Conservation (phyloP, 2,888 invertebrate genomes). For the Spodoptera picta region DNA sequence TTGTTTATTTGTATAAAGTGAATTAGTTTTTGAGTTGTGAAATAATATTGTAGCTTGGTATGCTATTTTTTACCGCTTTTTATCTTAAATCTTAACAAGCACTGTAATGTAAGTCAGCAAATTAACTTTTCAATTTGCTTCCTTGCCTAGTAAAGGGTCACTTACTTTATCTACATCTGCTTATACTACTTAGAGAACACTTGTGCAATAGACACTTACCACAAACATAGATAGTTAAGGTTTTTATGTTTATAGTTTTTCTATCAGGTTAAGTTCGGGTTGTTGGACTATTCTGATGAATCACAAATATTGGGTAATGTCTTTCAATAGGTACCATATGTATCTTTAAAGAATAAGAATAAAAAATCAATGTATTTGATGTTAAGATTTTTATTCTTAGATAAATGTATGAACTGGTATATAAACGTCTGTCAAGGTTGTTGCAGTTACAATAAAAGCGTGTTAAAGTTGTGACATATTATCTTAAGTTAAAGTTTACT, state of each 20-base stretch:
- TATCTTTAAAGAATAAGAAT: too few species aligned
- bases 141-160: neutral
- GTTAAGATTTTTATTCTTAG: too few species aligned
- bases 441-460: too few species aligned
- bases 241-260: neutral
- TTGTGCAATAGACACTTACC: conserved; percentile 20
- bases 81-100: conserved; percentile 22
- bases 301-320: neutral
- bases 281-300: conserved; percentile 4
- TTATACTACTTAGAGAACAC: too few species aligned
- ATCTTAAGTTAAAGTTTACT: too few species aligned
- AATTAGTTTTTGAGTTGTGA: conserved; percentile 37
- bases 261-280: conserved; percentile 7
- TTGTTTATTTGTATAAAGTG: conserved; percentile 50
- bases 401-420: too few species aligned
- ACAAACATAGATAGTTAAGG: conserved; percentile 6
- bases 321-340: too few species aligned
- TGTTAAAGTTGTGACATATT: too few species aligned
- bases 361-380: too few species aligned
- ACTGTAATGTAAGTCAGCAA: neutral
- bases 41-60: conserved; percentile 17
- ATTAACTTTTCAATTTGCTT: too few species aligned
- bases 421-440: too few species aligned
- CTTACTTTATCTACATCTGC: neutral
- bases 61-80: conserved; percentile 34